These are phyloP conservation scores for Rissa tridactyla DNA, from an alignment of 2,113 vertebrate genomes.

Conservation along the genomic window DNA sequence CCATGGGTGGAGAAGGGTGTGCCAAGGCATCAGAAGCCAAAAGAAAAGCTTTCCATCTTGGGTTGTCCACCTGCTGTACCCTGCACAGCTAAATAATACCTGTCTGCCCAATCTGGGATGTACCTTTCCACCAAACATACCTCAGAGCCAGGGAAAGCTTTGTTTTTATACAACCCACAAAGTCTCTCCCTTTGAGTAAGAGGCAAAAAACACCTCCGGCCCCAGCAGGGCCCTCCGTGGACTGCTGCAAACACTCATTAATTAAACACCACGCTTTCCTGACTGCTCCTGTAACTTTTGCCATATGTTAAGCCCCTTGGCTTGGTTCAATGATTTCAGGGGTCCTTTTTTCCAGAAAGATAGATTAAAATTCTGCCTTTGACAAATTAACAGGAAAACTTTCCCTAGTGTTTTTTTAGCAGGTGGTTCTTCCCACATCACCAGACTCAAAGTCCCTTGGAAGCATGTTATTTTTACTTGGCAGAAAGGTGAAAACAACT, in stretches of 20 bases:
- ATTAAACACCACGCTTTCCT: not conserved
- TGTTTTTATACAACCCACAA: not conserved
- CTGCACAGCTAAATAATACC: not conserved
- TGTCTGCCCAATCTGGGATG: not conserved
- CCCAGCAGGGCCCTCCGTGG: not conserved
- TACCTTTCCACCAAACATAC: not conserved
- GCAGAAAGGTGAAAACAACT: not conserved
- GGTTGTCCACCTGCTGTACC: not conserved
- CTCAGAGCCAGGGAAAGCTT: not conserved
- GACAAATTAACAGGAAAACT: constrained; percentile 7
- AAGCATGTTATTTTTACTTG: not conserved
- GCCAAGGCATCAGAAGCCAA: not conserved
- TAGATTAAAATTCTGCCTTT: not conserved
- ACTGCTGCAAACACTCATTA: not conserved
- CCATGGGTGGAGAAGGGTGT: not conserved
- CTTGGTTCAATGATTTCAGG: not conserved
- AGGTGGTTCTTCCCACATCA: constrained; percentile 37
- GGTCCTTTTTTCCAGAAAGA: not conserved
- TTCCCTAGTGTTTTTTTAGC: not conserved
- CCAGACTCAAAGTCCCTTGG: not conserved
- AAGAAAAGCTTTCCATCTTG: not conserved
- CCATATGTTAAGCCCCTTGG: not conserved
- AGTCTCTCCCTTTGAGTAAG: not conserved
- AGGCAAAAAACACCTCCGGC: fast-evolving
- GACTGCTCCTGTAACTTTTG: not conserved